phyloP scores from a whole-genome alignment of 1,140 invertebrate species.

The Saccostrea echinata region DNA sequence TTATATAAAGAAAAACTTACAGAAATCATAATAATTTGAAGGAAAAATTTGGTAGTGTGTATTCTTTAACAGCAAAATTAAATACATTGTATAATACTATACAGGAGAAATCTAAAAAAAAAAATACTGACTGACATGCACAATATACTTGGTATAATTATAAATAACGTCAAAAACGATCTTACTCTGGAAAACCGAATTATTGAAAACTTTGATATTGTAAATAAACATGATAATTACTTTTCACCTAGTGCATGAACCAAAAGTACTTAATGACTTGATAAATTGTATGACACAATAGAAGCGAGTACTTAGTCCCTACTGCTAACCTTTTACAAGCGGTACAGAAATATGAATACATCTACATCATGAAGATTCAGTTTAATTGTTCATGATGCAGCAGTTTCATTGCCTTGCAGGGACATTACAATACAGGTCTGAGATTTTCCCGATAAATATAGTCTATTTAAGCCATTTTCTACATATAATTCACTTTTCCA shows the following conservation, averaged over 20 bases:
- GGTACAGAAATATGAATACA: not conserved
- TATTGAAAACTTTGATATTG: not conserved
- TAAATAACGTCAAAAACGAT: too few species aligned
- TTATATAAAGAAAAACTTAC: too few species aligned
- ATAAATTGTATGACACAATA: not conserved
- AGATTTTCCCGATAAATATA: not conserved
- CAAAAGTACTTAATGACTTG: not conserved
- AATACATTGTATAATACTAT: too few species aligned
- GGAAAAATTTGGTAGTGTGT: too few species aligned
- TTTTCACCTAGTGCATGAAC: not conserved
- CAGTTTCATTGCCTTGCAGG: not conserved
- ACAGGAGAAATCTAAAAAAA: too few species aligned
- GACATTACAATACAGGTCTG: not conserved
- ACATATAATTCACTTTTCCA: conserved; percentile 21
- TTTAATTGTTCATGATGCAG: not conserved
- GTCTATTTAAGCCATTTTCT: not conserved
- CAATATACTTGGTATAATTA: too few species aligned
- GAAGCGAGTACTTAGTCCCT: not conserved
- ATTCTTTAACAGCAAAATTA: too few species aligned
- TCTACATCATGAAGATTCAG: not conserved
- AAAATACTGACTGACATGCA: too few species aligned
- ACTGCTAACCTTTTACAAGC: not conserved
- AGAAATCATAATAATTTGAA: too few species aligned
- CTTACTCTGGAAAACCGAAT: too few species aligned
- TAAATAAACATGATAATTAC: not conserved